Conservation (phyloP, 2,888 invertebrate species). For the Drosophila pullipes region DNA sequence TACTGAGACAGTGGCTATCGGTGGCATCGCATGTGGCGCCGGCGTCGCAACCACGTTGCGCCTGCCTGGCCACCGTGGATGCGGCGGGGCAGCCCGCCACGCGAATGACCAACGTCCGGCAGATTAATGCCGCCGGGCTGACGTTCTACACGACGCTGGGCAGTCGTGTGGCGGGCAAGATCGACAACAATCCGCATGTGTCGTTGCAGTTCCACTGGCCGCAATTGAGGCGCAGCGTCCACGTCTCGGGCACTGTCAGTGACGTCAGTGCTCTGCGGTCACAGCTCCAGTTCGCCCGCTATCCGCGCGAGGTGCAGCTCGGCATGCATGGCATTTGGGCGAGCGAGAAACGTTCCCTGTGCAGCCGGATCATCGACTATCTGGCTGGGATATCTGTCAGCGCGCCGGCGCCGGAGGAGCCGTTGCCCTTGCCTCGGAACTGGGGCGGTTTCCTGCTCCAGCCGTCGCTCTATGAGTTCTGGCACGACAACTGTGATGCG, state of each 20-base stretch:
- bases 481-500: constrained; percentile 80
- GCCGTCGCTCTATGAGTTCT: constrained; percentile 95
- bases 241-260: constrained; percentile 93
- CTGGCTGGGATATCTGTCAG: constrained; percentile 75
- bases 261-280: constrained; percentile 91
- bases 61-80: constrained; percentile 95
- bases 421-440: constrained; percentile 91
- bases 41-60: constrained; percentile 94
- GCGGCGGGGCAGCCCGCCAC: constrained; percentile 92
- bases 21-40: constrained; percentile 89
- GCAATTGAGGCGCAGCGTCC: constrained; percentile 90
- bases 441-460: constrained; percentile 96
- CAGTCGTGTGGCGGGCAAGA: constrained; percentile 95
- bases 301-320: constrained; percentile 94
- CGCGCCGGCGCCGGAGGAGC: constrained; percentile 83
- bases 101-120: constrained; percentile 95
- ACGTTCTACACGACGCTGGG: constrained; percentile 96
- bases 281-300: constrained; percentile 91
- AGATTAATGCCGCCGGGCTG: constrained; percentile 93
- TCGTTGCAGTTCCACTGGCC: constrained; percentile 97
- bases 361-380: constrained; percentile 8
- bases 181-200: constrained; percentile 93
- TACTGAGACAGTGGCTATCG: constrained; percentile 94
- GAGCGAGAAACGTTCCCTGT: neutral
- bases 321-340: constrained; percentile 29